These are phyloP conservation scores for Acipenser transmontanus DNA, from an alignment of 2,797 vertebrate genomes.

Conservation along the genomic window DNA sequence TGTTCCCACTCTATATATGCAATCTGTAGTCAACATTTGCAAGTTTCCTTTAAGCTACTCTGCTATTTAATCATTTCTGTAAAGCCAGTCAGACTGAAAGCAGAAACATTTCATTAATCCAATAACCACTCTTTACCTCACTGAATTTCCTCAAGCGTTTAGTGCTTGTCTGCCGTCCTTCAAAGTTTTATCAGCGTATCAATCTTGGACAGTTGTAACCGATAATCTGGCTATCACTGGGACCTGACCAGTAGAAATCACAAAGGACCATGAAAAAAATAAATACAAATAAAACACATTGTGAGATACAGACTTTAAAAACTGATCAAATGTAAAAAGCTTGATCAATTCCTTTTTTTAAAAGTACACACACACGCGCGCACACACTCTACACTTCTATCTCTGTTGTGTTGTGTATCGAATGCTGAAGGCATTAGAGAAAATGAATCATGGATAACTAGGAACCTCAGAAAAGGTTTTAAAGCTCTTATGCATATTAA, in stretches of 20 bases:
- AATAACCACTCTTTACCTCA: background rate
- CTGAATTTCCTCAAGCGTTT: background rate
- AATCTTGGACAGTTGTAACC: background rate
- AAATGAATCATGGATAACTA: background rate
- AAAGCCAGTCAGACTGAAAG: no score
- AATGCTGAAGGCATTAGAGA: background rate
- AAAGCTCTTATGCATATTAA: background rate
- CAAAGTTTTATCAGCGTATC: background rate
- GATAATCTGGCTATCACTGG: background rate
- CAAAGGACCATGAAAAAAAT: background rate
- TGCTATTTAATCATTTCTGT: no score
- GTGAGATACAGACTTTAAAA: slow-evolving; percentile 22
- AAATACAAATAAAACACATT: slow-evolving; percentile 13
- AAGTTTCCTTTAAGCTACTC: no score
- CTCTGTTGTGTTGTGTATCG: slow-evolving; percentile 2
- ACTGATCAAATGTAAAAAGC: slow-evolving; percentile 32
- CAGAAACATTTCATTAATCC: slow-evolving; percentile 2
- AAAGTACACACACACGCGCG: background rate
- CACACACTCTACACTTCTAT: background rate
- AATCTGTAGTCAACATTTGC: no score
- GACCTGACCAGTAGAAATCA: background rate
- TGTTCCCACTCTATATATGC: no score
- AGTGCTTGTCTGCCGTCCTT: background rate
- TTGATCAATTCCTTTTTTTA: slow-evolving; percentile 38
- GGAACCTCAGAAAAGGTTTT: background rate